phyloP scores from a whole-genome alignment of 2,888 invertebrate genomes.

The Congeria kusceri region DNA sequence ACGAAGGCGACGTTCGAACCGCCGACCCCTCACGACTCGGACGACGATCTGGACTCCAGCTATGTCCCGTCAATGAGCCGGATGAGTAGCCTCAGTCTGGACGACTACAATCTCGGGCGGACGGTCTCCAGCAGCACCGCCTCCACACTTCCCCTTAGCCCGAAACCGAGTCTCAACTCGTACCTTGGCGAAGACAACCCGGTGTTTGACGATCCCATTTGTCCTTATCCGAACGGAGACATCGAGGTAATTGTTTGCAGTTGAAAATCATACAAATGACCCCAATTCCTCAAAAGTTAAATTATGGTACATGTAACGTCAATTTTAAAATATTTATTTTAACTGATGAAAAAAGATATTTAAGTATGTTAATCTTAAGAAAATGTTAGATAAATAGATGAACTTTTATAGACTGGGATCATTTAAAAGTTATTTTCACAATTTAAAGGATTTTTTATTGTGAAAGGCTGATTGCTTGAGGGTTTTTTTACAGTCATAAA shows the following conservation, averaged over 20 bases:
- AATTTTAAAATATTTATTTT: too few relatives aligned
- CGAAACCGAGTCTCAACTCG: slow-evolving; percentile 52
- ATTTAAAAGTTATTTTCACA: neutral
- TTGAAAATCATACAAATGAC: too few relatives aligned
- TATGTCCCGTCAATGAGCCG: slow-evolving; percentile 53
- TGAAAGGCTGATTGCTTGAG: too few relatives aligned
- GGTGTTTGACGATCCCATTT: slow-evolving; percentile 51
- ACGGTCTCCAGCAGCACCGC: slow-evolving; percentile 59
- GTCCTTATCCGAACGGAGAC: slow-evolving; percentile 43
- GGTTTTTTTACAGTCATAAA: too few relatives aligned
- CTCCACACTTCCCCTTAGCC: slow-evolving; percentile 52
- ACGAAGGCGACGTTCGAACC: slow-evolving; percentile 68
- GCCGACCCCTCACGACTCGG: slow-evolving; percentile 56
- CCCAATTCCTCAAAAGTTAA: too few relatives aligned
- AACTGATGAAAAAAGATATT: too few relatives aligned
- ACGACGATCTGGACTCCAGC: slow-evolving; percentile 51
- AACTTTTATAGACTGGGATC: neutral
- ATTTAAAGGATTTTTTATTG: too few relatives aligned
- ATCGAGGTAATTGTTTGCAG: slow-evolving; percentile 28
- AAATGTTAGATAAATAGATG: neutral
- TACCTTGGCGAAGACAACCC: slow-evolving; percentile 50
- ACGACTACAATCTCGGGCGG: slow-evolving; percentile 54
- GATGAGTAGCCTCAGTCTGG: slow-evolving; percentile 54
- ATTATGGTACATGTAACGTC: too few relatives aligned
- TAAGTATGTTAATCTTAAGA: too few relatives aligned